Evolutionary conservation across 64 coral and sea anemone genomes (phyloP), one percentile per base, ranked within the genome.

Genomic region (Stylophora pistillata): DNA sequence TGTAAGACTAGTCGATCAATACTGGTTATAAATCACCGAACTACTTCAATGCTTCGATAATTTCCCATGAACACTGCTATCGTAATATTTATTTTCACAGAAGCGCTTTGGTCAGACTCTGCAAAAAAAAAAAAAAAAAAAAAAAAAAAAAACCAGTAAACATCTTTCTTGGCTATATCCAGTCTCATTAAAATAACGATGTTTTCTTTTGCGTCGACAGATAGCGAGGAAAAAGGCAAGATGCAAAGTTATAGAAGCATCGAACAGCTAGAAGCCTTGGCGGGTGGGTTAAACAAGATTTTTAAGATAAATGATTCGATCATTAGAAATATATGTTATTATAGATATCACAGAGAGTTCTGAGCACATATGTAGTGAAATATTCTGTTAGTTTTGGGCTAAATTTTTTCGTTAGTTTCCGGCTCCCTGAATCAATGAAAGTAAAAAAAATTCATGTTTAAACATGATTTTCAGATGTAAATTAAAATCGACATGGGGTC

Each of bases 171-270:
- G 20, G 29, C 9, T 23, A 81, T 63, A 13, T 9, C 30, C 33
- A 2, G 15, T 2, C 41, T 81, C 64, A 13, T 11, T 17, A 12
- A 2, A 52, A 33, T 3, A 47, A 10, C 64, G 34, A 23, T 37
- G 34, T 82, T 82, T 17, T 11, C 54, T 34, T 53, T 68, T 84
- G 0, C 4, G 66, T 53, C 28, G 9, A 37, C 34, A 69, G 80
- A 84, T 27, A 23, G 69, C 14, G 30, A 66, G 28, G 77, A 79
- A 59, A 79, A 56, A 79, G 80, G 61, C 12, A 84, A 84, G 53
- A 84, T 84, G 80, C 80, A 66, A 0, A 84, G 80, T 15, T 84
- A 84, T 14, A 65, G 59, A 15, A 84, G 80, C 17, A 34, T 84
- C 0, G 80, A 84, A n/a, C 80, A 84, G 37, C 33, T 84, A 5